phyloP scores from a whole-genome alignment of 2,888 invertebrate species.

The Lasioglossum figueresi region DNA sequence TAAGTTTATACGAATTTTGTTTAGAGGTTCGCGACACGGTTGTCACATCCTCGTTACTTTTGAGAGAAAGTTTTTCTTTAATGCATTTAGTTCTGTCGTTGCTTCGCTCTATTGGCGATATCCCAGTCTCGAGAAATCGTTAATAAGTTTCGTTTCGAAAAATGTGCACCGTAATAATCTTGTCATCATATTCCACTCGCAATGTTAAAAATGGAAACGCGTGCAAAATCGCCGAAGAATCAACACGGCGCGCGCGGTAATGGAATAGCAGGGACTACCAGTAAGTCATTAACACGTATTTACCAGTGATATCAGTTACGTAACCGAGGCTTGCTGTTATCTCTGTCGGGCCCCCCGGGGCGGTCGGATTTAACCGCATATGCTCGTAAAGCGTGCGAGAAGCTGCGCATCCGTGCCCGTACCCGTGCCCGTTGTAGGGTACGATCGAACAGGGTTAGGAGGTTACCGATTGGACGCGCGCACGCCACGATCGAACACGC shows the following conservation, averaged over 20 bases:
- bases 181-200: neutral
- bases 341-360: neutral
- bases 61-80: neutral
- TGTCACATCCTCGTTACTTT: neutral
- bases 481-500: slow-evolving; percentile 37
- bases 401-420: neutral
- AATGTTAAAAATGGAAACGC: neutral
- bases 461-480: slow-evolving; percentile 46
- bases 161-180: neutral
- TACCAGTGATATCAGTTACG: slow-evolving; percentile 10
- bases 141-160: no score
- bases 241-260: neutral
- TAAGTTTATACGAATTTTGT: neutral
- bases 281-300: slow-evolving; percentile 24
- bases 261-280: neutral
- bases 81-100: neutral
- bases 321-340: slow-evolving; percentile 2
- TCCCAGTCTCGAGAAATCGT: neutral
- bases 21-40: neutral
- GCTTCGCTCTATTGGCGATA: neutral
- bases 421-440: neutral
- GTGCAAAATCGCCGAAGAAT: neutral
- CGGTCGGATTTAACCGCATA: slow-evolving; percentile 1
- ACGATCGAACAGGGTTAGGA: slow-evolving; percentile 44
- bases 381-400: neutral